Conservation (phyloP, 2,888 invertebrate genomes). For the Mactromeris polynyma region DNA sequence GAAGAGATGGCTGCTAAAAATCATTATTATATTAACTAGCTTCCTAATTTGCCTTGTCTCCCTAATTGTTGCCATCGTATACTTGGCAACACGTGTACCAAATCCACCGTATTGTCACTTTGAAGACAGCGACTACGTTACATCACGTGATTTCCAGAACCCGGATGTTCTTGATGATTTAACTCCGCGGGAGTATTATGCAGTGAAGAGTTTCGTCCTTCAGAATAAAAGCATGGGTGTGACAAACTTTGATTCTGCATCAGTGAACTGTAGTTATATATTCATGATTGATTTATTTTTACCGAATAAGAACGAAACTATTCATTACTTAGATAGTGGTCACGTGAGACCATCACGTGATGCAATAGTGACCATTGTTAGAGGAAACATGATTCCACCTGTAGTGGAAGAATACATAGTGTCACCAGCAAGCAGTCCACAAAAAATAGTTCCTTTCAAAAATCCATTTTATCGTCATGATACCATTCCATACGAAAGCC, state of each 20-base stretch:
- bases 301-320: slow-evolving; percentile 73
- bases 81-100: neutral
- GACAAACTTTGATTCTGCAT: slow-evolving; percentile 45
- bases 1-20: neutral
- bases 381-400: slow-evolving; percentile 77
- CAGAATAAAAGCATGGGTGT: slow-evolving; percentile 61
- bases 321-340: slow-evolving; percentile 68
- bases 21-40: neutral
- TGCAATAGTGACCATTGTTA: slow-evolving; percentile 75
- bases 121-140: slow-evolving; percentile 39
- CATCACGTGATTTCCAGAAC: slow-evolving; percentile 67
- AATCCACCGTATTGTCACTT: neutral
- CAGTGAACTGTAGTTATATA: slow-evolving; percentile 74
- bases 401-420: slow-evolving; percentile 81
- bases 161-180: slow-evolving; percentile 79
- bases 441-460: slow-evolving; percentile 55
- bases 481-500: slow-evolving; percentile 75
- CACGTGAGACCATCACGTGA: slow-evolving; percentile 68
- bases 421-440: slow-evolving; percentile 76
- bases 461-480: slow-evolving; percentile 70
- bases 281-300: slow-evolving; percentile 74
- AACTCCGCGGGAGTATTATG: slow-evolving; percentile 72
- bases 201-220: slow-evolving; percentile 70
- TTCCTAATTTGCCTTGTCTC: slow-evolving; percentile 5
- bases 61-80: neutral